Conservation (phyloP, 2,888 invertebrate species). For the Dione juno region DNA sequence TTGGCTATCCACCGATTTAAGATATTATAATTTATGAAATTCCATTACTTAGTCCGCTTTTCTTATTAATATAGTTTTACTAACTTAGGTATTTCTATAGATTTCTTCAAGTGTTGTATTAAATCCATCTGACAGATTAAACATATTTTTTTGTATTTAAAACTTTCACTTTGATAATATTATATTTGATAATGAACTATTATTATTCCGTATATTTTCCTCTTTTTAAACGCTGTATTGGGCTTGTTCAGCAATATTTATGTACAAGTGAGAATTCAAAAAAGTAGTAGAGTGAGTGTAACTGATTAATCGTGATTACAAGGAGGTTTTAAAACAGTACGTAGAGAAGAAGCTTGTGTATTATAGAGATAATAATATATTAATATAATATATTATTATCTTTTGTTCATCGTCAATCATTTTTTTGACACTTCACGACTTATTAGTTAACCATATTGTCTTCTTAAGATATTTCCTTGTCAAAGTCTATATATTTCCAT, state of each 20-base stretch:
- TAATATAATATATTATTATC: background rate
- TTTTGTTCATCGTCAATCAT: conserved; percentile 6
- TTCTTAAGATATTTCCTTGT: background rate
- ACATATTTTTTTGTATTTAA: no score
- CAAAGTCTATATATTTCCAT: background rate
- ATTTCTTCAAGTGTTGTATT: no score
- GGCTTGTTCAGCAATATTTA: background rate
- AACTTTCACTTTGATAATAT: no score
- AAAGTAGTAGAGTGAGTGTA: background rate
- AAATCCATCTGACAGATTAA: no score
- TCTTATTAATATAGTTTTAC: background rate
- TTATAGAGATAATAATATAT: background rate
- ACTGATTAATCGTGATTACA: background rate
- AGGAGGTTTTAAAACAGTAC: background rate
- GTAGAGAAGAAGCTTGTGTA: background rate
- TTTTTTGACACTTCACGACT: background rate
- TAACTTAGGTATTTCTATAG: background rate
- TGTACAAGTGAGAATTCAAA: background rate
- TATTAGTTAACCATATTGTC: background rate
- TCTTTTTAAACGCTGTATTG: no score
- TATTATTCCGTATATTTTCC: no score
- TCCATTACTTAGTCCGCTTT: background rate
- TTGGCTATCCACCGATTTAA: background rate
- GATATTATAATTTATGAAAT: conserved; percentile 14
- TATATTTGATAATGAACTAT: no score